A percentile compares a stretch with the other conserved stretches of the same genome.
phyloP scores from a whole-genome alignment of 2,113 vertebrate species.

The Cinclus cinclus region DNA sequence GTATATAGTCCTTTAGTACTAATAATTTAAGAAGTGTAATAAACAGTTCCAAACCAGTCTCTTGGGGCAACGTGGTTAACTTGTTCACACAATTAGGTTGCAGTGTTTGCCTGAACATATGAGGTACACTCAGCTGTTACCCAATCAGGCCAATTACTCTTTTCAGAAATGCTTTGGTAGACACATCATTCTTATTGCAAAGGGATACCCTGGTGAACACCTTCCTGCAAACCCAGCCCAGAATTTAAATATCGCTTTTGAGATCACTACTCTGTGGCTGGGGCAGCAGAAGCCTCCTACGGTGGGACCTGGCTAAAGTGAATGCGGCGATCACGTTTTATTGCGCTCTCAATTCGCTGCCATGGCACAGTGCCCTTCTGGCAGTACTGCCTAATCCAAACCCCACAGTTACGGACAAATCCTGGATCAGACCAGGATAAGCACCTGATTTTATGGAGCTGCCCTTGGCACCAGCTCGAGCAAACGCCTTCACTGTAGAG shows the following conservation, averaged over 20 bases:
- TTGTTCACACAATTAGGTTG: not conserved
- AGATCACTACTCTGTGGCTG: not conserved
- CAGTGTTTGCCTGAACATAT: not conserved
- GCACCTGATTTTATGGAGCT: not conserved
- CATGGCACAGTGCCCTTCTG: not conserved
- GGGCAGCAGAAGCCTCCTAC: not conserved
- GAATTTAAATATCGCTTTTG: not conserved
- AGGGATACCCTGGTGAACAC: not conserved
- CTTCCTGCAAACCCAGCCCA: not conserved
- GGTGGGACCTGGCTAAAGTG: not conserved
- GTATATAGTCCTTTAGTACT: not conserved
- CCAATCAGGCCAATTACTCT: not conserved
- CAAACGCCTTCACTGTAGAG: not conserved
- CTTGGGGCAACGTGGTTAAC: not conserved
- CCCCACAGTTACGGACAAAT: not conserved
- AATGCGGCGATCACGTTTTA: rapidly evolving
- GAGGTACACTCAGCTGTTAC: not conserved
- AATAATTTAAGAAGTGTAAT: not conserved
- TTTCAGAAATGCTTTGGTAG: not conserved
- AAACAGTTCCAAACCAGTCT: not conserved
- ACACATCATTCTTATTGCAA: not conserved
- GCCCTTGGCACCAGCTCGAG: not conserved
- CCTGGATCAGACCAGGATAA: not conserved
- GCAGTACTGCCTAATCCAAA: not conserved
- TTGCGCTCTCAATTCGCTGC: not conserved